Percentiles rank a stretch among this genome's conserved stretches.
Conservation (phyloP, 37 sponge, comb jelly and placozoan species). For the Oopsacas minuta region DNA sequence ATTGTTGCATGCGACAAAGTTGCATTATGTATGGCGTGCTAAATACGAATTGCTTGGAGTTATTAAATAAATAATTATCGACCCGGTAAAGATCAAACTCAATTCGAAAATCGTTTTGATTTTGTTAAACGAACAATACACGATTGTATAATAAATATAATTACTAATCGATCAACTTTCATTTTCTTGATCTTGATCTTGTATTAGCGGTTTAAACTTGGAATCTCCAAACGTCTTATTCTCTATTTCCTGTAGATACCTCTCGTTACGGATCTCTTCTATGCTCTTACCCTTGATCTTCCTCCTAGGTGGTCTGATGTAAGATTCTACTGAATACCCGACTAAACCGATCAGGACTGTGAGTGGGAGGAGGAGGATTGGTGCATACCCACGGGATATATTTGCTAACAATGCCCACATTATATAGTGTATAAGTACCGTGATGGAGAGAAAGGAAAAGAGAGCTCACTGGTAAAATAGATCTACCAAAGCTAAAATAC, state of each 20-base stretch:
- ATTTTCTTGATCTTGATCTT: neutral
- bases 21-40: too few species aligned
- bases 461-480: too few species aligned
- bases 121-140: too few species aligned
- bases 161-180: too few species aligned
- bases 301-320: neutral
- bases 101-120: too few species aligned
- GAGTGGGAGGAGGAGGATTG: neutral
- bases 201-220: conserved; percentile 1
- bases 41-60: too few species aligned
- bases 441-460: neutral
- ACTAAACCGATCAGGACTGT: neutral
- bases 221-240: conserved; percentile 1
- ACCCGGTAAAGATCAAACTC: too few species aligned
- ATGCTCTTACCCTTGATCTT: neutral
- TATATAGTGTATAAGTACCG: neutral
- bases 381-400: neutral
- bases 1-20: too few species aligned
- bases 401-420: neutral
- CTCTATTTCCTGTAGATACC: conserved; percentile 2
- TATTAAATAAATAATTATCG: too few species aligned
- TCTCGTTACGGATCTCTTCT: neutral
- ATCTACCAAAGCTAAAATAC: neutral
- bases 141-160: too few species aligned
- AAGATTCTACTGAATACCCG: neutral